A percentile compares a stretch with the other conserved stretches of the same genome.
Evolutionary conservation across 2,113 vertebrate species (phyloP).

Genomic region (Rhadina sibilatrix): DNA sequence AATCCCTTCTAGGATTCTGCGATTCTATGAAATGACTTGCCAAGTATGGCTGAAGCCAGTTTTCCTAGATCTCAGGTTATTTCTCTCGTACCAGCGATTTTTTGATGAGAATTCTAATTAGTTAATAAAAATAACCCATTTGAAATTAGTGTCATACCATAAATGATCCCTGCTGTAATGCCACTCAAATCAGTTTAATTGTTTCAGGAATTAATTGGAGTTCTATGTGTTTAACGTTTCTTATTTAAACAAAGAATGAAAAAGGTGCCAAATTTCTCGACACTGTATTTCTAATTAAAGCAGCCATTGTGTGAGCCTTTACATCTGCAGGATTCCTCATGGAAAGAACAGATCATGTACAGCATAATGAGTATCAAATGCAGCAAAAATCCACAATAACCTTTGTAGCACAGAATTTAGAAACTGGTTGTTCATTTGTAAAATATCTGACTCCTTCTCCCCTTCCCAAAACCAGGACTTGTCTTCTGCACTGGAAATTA

Average conservation of each 20-base stretch:
- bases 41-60: neutral
- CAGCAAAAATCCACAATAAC: constrained; percentile 27
- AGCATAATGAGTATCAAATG: constrained; percentile 44
- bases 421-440: constrained; percentile 34
- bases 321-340: constrained; percentile 52
- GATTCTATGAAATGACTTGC: neutral
- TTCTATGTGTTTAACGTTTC: constrained; percentile 38
- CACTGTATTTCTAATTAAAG: constrained; percentile 64
- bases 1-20: neutral
- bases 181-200: neutral
- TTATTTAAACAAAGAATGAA: constrained; percentile 54
- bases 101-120: neutral
- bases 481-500: neutral
- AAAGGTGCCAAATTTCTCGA: constrained; percentile 51
- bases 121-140: neutral
- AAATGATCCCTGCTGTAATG: neutral
- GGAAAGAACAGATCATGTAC: constrained; percentile 35
- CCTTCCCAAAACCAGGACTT: neutral
- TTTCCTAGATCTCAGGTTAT: neutral
- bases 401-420: neutral
- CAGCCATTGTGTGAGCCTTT: constrained; percentile 40
- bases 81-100: neutral
- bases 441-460: neutral
- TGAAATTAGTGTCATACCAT: neutral
- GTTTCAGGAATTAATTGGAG: neutral